Evolutionary conservation across 2,888 invertebrate genomes (phyloP).

Genomic region (Stenoptilia bipunctidactyla): DNA sequence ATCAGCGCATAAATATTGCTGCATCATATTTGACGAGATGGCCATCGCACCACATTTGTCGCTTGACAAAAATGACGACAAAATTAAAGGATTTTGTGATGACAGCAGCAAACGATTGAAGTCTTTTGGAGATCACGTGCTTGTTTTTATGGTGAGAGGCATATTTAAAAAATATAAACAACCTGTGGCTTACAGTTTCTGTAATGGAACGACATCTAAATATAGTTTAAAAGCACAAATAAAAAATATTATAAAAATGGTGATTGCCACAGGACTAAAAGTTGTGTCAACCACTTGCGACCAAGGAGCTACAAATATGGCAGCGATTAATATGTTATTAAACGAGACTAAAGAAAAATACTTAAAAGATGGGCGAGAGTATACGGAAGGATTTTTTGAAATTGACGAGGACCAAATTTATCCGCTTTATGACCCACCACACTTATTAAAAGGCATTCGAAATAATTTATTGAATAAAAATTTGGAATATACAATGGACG

Average conservation of each 20-base stretch:
- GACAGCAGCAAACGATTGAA: constrained; percentile 7
- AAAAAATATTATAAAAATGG: constrained; percentile 6
- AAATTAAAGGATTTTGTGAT: constrained; percentile 6
- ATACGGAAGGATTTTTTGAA: not conserved
- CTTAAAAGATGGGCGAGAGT: not conserved
- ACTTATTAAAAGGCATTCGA: constrained; percentile 9
- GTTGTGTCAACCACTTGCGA: constrained; percentile 23
- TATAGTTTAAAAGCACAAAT: constrained; percentile 12
- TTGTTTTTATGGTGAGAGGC: constrained; percentile 14
- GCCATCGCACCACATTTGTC: constrained; percentile 8
- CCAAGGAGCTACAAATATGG: constrained; percentile 19
- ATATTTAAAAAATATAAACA: too few relatives aligned
- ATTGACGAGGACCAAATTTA: constrained; percentile 2
- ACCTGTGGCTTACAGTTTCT: constrained; percentile 12
- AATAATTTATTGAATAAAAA: constrained; percentile 6
- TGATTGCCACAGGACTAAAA: constrained; percentile 13
- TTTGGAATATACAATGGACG: not conserved
- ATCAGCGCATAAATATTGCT: constrained; percentile 7
- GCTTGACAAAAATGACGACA: constrained; percentile 4
- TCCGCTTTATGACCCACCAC: constrained; percentile 7
- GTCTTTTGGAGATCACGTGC: constrained; percentile 9
- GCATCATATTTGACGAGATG: constrained; percentile 12
- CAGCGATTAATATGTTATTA: constrained; percentile 3
- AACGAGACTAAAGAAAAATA: not conserved
- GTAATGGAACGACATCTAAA: constrained; percentile 3